phyloP scores from a whole-genome alignment of 2,113 vertebrate genomes.

The Damaliscus lunatus region DNA sequence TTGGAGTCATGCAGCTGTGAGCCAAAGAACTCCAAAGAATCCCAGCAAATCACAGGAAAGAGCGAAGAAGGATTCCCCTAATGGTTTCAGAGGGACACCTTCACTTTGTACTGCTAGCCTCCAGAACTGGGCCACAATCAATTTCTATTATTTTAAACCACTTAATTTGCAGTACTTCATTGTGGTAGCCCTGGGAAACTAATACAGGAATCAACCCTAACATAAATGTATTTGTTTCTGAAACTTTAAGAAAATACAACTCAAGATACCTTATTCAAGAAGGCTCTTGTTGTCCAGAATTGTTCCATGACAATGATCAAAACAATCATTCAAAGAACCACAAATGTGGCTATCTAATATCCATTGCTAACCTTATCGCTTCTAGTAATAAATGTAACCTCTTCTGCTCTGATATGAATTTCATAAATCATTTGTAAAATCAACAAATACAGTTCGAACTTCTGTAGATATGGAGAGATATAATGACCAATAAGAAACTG shows the following conservation, averaged over 20 bases:
- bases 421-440: background rate
- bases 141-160: background rate
- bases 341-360: background rate
- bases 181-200: background rate
- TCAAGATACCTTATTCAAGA: background rate
- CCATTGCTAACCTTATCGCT: background rate
- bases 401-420: background rate
- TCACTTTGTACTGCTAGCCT: background rate
- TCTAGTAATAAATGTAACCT: background rate
- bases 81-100: background rate
- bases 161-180: background rate
- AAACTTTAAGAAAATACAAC: background rate
- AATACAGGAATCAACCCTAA: background rate
- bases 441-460: background rate
- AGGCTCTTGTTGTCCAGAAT: background rate
- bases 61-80: background rate
- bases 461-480: background rate
- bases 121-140: background rate
- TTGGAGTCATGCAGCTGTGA: background rate
- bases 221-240: background rate
- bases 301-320: background rate
- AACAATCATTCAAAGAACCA: background rate
- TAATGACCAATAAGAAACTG: background rate
- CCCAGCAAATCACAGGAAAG: background rate
- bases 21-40: background rate